These are phyloP conservation scores for Lamprotornis superbus DNA, from an alignment of 2,113 vertebrate species.

Conservation along the genomic window DNA sequence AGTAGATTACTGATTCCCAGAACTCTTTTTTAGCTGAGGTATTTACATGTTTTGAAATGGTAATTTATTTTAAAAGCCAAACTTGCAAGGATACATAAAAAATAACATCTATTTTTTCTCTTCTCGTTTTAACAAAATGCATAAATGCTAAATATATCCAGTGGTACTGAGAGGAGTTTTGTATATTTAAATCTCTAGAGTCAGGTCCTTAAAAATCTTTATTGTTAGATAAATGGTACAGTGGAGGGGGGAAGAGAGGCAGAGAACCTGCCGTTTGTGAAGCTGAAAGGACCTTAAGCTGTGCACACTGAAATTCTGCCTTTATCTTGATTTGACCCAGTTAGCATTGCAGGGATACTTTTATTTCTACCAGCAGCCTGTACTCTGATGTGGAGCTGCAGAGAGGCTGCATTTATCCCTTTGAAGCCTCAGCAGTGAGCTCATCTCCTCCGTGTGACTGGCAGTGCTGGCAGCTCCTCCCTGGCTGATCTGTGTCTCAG, in stretches of 20 bases:
- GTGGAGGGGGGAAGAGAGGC: background rate
- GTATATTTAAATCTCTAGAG: background rate
- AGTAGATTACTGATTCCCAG: slow-evolving; percentile 22
- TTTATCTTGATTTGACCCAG: background rate
- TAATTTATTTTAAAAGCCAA: background rate
- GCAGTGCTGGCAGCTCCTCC: background rate
- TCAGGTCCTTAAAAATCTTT: background rate
- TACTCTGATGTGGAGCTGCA: background rate
- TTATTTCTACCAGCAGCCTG: background rate
- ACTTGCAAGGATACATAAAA: background rate
- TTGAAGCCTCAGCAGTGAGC: background rate
- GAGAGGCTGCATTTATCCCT: background rate
- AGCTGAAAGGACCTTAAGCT: background rate
- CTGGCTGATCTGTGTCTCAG: background rate
- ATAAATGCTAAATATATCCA: background rate
- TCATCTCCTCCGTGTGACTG: background rate
- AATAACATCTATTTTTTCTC: background rate
- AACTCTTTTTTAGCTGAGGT: slow-evolving; percentile 1
- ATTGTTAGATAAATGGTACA: background rate
- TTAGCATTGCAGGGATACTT: background rate
- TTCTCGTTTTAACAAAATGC: background rate
- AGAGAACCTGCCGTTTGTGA: background rate
- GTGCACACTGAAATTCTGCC: background rate
- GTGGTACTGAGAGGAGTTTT: background rate
- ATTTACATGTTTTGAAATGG: background rate